Evolutionary conservation across 2,113 vertebrate species (phyloP).

Genomic region (Phrynosoma platyrhinos): DNA sequence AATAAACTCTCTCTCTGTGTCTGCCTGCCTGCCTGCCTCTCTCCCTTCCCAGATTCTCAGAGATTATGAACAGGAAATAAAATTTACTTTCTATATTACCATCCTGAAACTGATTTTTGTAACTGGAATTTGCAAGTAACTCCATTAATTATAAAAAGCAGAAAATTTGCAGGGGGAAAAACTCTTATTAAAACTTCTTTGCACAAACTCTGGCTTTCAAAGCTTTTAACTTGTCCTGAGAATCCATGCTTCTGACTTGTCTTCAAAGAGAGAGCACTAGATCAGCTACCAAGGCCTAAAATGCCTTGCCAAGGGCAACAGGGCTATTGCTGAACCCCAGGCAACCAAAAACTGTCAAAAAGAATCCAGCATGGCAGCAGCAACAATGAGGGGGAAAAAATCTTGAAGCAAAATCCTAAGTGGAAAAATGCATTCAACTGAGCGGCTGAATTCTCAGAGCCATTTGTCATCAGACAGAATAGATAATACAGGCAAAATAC

Average conservation of each 20-base stretch:
- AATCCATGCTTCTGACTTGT: background rate
- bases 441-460: conserved; percentile 38
- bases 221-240: background rate
- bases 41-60: background rate
- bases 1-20: background rate
- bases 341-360: background rate
- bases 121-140: background rate
- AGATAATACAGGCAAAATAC: conserved; percentile 21
- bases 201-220: background rate
- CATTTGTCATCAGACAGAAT: conserved; percentile 1
- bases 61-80: background rate
- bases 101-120: background rate
- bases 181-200: background rate
- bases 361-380: background rate
- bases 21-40: background rate
- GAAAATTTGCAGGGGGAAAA: background rate
- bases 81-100: background rate
- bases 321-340: background rate
- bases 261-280: background rate
- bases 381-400: background rate
- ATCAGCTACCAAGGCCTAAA: background rate
- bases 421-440: conserved; percentile 30
- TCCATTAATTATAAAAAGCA: background rate
- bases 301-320: background rate
- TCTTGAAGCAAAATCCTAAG: conserved; percentile 5